phyloP scores from a whole-genome alignment of 2,113 vertebrate genomes.

The Neolamprologus fasciatus region DNA sequence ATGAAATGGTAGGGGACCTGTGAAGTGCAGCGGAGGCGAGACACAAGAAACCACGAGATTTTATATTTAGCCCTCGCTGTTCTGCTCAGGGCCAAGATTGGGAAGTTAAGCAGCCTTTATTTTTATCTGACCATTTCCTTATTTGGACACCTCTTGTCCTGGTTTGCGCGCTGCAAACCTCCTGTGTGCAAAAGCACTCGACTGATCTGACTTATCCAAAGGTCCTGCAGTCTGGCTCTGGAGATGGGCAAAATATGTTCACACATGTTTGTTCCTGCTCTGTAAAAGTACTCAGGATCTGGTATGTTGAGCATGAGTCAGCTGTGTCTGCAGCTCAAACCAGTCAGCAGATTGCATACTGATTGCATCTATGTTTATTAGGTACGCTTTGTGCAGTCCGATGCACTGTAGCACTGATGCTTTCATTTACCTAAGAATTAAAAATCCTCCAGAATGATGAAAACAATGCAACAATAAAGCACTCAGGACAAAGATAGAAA shows the following conservation, averaged over 20 bases:
- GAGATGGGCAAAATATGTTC: neutral
- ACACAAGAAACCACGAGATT: conserved; percentile 8
- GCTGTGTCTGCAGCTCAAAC: neutral
- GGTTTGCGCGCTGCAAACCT: neutral
- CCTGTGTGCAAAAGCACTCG: neutral
- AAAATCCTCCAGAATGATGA: neutral
- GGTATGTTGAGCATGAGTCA: neutral
- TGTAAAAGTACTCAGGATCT: neutral
- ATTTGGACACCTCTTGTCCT: conserved; percentile 36
- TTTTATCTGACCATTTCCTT: conserved; percentile 45
- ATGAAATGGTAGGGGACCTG: neutral
- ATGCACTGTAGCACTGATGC: neutral
- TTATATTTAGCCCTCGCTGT: conserved; percentile 44
- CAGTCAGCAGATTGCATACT: neutral
- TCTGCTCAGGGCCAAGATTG: conserved; percentile 9
- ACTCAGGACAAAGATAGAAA: neutral
- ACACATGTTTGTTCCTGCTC: neutral
- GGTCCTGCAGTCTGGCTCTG: neutral
- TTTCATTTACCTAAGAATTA: neutral
- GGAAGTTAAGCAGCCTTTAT: conserved; percentile 21
- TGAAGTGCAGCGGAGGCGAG: conserved; percentile 5
- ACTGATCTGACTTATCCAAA: neutral
- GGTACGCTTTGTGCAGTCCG: neutral
- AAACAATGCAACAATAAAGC: neutral
- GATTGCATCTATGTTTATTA: neutral